phyloP scores from a whole-genome alignment of 2,113 vertebrate genomes.

The Nothoprocta pentlandii region DNA sequence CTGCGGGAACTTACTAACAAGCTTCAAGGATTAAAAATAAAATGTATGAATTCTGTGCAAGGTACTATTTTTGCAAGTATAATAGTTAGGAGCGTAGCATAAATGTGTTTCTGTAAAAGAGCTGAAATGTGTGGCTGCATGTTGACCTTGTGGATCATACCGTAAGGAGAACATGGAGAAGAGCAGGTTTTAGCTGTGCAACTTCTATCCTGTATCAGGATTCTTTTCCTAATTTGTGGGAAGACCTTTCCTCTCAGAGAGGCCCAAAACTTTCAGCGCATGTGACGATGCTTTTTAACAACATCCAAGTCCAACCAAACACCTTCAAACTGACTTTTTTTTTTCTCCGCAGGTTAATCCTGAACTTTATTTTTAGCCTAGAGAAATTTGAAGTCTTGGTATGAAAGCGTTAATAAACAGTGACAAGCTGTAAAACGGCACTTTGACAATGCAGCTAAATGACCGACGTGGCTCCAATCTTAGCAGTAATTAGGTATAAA shows the following conservation, averaged over 20 bases:
- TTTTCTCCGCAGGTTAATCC: neutral
- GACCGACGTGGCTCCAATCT: neutral
- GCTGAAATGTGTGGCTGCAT: neutral
- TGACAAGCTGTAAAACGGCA: neutral
- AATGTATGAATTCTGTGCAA: neutral
- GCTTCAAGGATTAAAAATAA: conserved; percentile 13
- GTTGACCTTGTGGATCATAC: neutral
- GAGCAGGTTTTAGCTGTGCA: neutral
- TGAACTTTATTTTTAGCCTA: conserved; percentile 18
- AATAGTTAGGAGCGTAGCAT: neutral
- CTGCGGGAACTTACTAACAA: conserved; percentile 14
- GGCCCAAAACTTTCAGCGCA: neutral
- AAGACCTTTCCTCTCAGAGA: neutral
- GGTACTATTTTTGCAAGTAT: neutral
- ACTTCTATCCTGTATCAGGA: neutral
- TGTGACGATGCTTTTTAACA: neutral
- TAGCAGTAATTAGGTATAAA: neutral
- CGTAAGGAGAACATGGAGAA: neutral
- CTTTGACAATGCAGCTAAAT: neutral
- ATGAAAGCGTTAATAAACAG: neutral
- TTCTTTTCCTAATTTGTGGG: neutral
- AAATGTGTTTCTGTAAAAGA: neutral
- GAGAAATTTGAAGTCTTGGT: neutral
- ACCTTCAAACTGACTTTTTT: neutral
- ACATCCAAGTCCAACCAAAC: neutral